Evolutionary conservation across 2,113 vertebrate species (phyloP).

Genomic region (Heterotilapia buettikoferi): DNA sequence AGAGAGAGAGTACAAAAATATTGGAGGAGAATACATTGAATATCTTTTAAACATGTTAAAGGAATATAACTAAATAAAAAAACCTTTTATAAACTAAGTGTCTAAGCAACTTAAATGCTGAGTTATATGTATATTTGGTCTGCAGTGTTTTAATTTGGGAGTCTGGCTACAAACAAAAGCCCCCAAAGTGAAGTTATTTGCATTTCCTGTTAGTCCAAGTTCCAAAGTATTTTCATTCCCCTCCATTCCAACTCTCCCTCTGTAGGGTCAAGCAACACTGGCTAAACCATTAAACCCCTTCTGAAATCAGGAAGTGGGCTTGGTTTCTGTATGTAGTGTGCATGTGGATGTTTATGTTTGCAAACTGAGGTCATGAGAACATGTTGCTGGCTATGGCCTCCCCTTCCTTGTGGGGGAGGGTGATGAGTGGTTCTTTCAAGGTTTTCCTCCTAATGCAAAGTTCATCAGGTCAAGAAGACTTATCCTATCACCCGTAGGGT

Average conservation of each 20-base stretch:
- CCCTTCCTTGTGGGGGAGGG: conserved; percentile 29
- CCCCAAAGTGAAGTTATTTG: background rate
- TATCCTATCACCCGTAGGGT: conserved; percentile 34
- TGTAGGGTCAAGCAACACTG: conserved; percentile 38
- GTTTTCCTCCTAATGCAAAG: conserved; percentile 7
- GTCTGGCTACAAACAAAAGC: background rate
- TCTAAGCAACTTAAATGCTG: background rate
- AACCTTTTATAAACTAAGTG: background rate
- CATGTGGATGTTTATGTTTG: conserved; percentile 36
- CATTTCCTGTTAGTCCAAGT: conserved; percentile 50
- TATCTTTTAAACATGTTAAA: background rate
- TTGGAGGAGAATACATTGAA: background rate
- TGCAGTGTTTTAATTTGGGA: background rate
- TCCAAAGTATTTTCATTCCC: conserved; percentile 16
- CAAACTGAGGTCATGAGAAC: conserved; percentile 66
- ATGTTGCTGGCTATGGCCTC: conserved; percentile 32
- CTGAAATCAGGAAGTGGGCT: conserved; percentile 63
- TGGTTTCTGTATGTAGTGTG: conserved; percentile 29
- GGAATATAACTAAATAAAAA: background rate
- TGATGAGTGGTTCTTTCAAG: conserved; percentile 21
- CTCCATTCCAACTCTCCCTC: conserved; percentile 27
- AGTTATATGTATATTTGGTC: background rate
- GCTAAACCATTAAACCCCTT: conserved; percentile 42
- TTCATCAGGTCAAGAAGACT: conserved; percentile 46
- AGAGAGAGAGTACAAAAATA: background rate